phyloP scores from a whole-genome alignment of 2,888 invertebrate species.

The Hirudinaria manillensis region DNA sequence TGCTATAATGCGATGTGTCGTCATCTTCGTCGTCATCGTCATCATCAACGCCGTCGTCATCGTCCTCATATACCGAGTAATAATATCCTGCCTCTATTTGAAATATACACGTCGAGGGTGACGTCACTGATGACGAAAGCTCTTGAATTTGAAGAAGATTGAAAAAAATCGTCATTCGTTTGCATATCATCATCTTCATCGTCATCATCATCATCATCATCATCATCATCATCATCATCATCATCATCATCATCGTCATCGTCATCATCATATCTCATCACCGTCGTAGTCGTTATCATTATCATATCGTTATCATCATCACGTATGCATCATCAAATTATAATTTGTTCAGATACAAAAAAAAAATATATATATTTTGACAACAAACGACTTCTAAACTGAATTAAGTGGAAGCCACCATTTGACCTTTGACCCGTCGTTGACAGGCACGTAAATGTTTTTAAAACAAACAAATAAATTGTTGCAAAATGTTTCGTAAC shows the following conservation, averaged over 20 bases:
- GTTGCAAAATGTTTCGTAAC: no score
- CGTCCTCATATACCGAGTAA: slow-evolving; percentile 34
- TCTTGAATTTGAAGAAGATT: neutral
- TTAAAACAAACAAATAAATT: no score
- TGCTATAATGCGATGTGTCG: slow-evolving; percentile 9
- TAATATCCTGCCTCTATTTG: slow-evolving; percentile 32
- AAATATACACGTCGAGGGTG: neutral
- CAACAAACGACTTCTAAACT: no score
- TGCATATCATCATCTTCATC: slow-evolving; percentile 13
- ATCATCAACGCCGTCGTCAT: slow-evolving; percentile 34
- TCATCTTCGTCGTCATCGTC: slow-evolving; percentile 34
- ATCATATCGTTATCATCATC: slow-evolving; percentile 26
- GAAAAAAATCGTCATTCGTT: neutral
- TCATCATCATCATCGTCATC: slow-evolving; percentile 18
- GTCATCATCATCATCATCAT: slow-evolving; percentile 22
- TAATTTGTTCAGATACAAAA: no score
- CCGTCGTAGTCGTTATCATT: neutral
- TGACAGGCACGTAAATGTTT: no score
- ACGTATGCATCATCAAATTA: neutral
- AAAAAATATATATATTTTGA: no score
- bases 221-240: slow-evolving; percentile 17
- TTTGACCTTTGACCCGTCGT: no score
- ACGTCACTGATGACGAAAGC: slow-evolving; percentile 12
- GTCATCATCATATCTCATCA: slow-evolving; percentile 17
- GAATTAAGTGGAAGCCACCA: no score